Evolutionary conservation across 2,888 invertebrate genomes (phyloP), one percentile per base, ranked within the genome.

Genomic region (Erannis defoliaria): DNA sequence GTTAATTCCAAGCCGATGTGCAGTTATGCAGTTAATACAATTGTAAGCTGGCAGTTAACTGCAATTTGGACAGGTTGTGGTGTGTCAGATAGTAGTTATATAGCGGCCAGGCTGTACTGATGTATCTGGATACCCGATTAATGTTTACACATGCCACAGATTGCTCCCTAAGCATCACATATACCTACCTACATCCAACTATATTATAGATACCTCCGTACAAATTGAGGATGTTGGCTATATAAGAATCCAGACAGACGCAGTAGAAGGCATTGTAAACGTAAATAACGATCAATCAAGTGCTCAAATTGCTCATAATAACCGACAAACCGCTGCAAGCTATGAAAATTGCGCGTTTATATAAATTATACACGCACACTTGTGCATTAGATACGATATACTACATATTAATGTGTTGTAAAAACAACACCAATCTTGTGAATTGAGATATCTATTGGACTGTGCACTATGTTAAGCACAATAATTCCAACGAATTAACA

Each of bases 221-320:
- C 5, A 49, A n/a, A 31, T 56, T 48, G 19, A 26, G 26, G 18
- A 40, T 35, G 48, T 38, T 12, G 26, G 31, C 10, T 29, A n/a
- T 50, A 37, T 14, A 9, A 16, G 14, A 38, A 51, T 46, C 29
- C 16, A 40, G 12, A 48, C 16, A 40, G 12, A 48, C 16, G 35
- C 43, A 50, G 33, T 18, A 6, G 12, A 19, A 29, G 37, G 16
- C 35, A 40, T 48, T 42, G 29, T 54, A 26, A 55, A 55, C 29
- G 37, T 38, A 50, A 45, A 33, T 63, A 50, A 33, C 63, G 66
- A 79, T 77, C 73, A 68, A 77, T 81, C 73, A 75, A 70, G 66
- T 72, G 67, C 62, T 72, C 71, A 72, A 76, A 74, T 76, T 71
- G 71, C 70, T 75, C 62, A 60, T 66, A 74, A 70, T 72, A 67